Conservation (phyloP, 1,140 invertebrate genomes). For the Zaprionus africanus region DNA sequence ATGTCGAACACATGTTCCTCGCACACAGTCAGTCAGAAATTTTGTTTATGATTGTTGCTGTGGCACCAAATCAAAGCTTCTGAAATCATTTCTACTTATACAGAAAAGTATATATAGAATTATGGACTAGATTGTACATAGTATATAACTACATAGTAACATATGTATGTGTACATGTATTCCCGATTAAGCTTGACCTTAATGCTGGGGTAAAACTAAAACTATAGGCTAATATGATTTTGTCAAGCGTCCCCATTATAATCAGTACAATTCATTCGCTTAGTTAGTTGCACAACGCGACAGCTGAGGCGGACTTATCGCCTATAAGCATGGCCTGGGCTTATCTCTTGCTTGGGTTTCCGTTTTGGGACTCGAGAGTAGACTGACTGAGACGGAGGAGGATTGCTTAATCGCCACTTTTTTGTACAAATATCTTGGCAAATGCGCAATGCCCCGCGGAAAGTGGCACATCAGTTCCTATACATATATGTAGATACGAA, state of each 20-base stretch:
- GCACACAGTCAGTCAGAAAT: slow-evolving; percentile 2
- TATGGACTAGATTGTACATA: not conserved
- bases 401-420: slow-evolving; percentile 69
- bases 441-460: slow-evolving; percentile 36
- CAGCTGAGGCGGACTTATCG: slow-evolving; percentile 54
- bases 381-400: slow-evolving; percentile 18
- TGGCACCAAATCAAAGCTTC: slow-evolving; percentile 5
- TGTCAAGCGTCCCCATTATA: slow-evolving; percentile 25
- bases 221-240: slow-evolving; percentile 28
- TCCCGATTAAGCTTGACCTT: slow-evolving; percentile 70
- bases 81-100: slow-evolving; percentile 49
- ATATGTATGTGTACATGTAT: slow-evolving; percentile 8
- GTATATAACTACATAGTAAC: not conserved
- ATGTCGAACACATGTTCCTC: slow-evolving; percentile 68
- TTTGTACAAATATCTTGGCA: slow-evolving; percentile 24
- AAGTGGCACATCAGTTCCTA: slow-evolving; percentile 47
- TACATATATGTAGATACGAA: not conserved
- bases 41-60: slow-evolving; percentile 16
- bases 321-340: slow-evolving; percentile 49
- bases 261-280: slow-evolving; percentile 48
- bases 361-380: slow-evolving; percentile 56
- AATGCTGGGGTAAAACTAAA: slow-evolving; percentile 37
- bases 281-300: slow-evolving; percentile 64
- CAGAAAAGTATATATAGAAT: slow-evolving; percentile 2
- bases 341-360: slow-evolving; percentile 67